Percentiles rank a stretch among this genome's conserved stretches.
Evolutionary conservation across 2,888 invertebrate genomes (phyloP).

Genomic region (Xylocampa areola): DNA sequence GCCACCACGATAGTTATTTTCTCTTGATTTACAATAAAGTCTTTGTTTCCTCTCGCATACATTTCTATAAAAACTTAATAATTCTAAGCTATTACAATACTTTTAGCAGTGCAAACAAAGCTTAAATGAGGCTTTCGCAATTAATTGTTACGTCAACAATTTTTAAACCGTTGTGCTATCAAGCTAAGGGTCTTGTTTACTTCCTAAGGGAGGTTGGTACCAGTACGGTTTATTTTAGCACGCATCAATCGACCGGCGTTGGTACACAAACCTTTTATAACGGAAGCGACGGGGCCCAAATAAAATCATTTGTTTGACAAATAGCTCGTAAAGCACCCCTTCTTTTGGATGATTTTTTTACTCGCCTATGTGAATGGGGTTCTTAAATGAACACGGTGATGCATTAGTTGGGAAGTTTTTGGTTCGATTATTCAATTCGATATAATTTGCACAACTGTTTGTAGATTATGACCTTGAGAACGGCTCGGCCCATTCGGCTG

Average conservation of each 20-base stretch:
- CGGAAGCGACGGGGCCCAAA: slow-evolving; percentile 34
- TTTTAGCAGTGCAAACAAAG: not conserved
- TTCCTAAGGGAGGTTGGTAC: slow-evolving; percentile 16
- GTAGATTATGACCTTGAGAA: too few relatives aligned
- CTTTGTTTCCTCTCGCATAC: too few relatives aligned
- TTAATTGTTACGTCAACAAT: slow-evolving; percentile 14
- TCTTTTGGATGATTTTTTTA: slow-evolving; percentile 15
- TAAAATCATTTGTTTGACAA: slow-evolving; percentile 53
- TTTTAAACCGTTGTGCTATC: slow-evolving; percentile 20
- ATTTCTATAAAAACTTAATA: too few relatives aligned
- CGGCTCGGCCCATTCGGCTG: too few relatives aligned
- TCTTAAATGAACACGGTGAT: slow-evolving; percentile 9
- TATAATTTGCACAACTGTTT: too few relatives aligned
- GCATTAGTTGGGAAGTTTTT: too few relatives aligned
- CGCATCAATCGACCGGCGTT: slow-evolving; percentile 9
- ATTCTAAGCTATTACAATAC: too few relatives aligned
- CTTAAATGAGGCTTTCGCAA: not conserved
- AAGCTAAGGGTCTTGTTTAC: slow-evolving; percentile 21
- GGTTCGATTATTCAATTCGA: too few relatives aligned
- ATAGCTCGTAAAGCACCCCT: slow-evolving; percentile 25
- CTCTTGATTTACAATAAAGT: too few relatives aligned
- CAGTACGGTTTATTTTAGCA: slow-evolving; percentile 29
- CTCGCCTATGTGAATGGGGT: too few relatives aligned
- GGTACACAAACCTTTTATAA: slow-evolving; percentile 31
- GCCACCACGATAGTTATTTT: too few relatives aligned